phyloP scores from a whole-genome alignment of 2,113 vertebrate genomes.

The Chamaea fasciata region DNA sequence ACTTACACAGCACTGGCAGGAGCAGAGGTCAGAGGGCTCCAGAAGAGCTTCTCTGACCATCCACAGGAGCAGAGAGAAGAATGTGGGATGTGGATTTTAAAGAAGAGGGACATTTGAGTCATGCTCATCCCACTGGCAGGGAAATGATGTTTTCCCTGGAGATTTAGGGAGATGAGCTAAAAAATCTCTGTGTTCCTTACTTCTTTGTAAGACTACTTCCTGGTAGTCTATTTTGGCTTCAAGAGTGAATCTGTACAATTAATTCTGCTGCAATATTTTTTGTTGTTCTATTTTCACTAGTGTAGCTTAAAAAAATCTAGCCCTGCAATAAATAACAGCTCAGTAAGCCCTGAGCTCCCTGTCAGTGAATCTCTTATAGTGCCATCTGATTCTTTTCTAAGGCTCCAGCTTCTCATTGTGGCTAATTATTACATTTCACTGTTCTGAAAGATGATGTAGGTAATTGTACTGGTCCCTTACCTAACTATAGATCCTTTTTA shows the following conservation, averaged over 20 bases:
- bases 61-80: not conserved
- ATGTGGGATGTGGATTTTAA: not conserved
- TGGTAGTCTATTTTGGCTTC: not conserved
- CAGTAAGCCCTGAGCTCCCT: not conserved
- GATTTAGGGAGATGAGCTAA: not conserved
- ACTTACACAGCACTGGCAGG: not conserved
- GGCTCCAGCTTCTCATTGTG: not conserved
- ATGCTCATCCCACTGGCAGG: not conserved
- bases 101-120: not conserved
- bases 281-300: slow-evolving; percentile 25
- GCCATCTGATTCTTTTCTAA: slow-evolving; percentile 43
- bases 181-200: not conserved
- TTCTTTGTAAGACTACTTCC: not conserved
- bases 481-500: slow-evolving; percentile 18
- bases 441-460: slow-evolving; percentile 10
- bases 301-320: slow-evolving; percentile 14
- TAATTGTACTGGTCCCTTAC: slow-evolving; percentile 27
- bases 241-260: not conserved
- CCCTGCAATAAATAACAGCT: slow-evolving; percentile 11
- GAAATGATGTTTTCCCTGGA: not conserved
- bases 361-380: slow-evolving; percentile 45
- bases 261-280: slow-evolving; percentile 12
- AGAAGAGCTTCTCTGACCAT: not conserved
- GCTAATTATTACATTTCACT: slow-evolving; percentile 46
- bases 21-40: not conserved